phyloP scores from a whole-genome alignment of 2,797 vertebrate genomes.

The Hephaestus fuliginosus region DNA sequence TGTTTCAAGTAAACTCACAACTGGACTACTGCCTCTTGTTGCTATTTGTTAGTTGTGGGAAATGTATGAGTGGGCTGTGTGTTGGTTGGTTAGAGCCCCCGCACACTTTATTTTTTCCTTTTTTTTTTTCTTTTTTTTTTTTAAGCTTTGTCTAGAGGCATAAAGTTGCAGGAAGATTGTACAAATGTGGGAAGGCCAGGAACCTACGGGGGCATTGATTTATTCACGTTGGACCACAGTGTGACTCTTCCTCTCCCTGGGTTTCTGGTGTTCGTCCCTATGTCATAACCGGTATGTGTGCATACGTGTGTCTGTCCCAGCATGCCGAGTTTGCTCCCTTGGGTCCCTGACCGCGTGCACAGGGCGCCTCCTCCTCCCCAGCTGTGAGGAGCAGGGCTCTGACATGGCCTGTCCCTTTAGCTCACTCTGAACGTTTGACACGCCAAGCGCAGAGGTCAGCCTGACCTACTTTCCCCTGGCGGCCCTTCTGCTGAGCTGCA shows the following conservation, averaged over 20 bases:
- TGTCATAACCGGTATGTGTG: constrained; percentile 71
- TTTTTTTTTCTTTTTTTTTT: constrained; percentile 9
- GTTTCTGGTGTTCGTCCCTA: constrained; percentile 56
- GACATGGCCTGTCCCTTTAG: constrained; percentile 86
- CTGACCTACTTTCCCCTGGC: constrained; percentile 84
- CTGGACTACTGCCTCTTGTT: constrained; percentile 31
- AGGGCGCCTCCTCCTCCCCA: constrained; percentile 71
- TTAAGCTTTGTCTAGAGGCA: constrained; percentile 28
- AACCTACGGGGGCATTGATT: constrained; percentile 51
- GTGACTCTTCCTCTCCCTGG: constrained; percentile 39
- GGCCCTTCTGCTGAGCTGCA: constrained; percentile 78
- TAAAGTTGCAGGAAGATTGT: constrained; percentile 52
- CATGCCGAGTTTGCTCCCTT: constrained; percentile 62
- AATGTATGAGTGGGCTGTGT: constrained; percentile 25
- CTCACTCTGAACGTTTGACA: constrained; percentile 83
- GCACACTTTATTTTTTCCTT: background rate
- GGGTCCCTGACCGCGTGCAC: constrained; percentile 65
- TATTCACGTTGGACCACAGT: constrained; percentile 49
- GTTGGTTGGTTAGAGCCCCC: constrained; percentile 47
- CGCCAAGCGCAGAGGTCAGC: constrained; percentile 79
- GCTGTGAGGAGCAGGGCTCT: constrained; percentile 82
- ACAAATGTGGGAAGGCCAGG: constrained; percentile 54
- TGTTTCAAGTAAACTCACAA: constrained; percentile 54
- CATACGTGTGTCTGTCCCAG: constrained; percentile 66
- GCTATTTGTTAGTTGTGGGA: constrained; percentile 48